Conservation (phyloP, 1,140 invertebrate species). For the Drepana arcuata region DNA sequence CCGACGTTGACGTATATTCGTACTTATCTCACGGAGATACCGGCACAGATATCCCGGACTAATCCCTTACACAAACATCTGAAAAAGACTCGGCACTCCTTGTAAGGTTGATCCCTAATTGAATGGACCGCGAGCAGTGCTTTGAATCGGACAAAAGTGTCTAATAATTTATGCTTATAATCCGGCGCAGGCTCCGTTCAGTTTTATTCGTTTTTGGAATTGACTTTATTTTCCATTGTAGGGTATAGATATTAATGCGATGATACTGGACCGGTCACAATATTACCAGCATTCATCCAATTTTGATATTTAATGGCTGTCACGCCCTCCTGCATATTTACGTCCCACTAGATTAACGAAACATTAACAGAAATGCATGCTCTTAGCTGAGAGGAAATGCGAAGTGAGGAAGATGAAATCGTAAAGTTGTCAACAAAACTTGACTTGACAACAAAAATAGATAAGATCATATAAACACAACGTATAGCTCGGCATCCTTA, state of each 20-base stretch:
- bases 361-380: conserved; percentile 20
- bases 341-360: conserved; percentile 38
- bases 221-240: conserved; percentile 49
- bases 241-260: conserved; percentile 54
- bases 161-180: conserved; percentile 71
- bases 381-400: conserved; percentile 19
- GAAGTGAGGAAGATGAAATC: conserved; percentile 25
- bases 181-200: conserved; percentile 49
- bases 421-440: conserved; percentile 16
- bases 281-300: conserved; percentile 48
- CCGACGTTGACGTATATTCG: conserved; percentile 71
- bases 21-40: conserved; percentile 70
- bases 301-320: conserved; percentile 52
- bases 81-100: conserved; percentile 64
- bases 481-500: conserved; percentile 13
- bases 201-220: conserved; percentile 57
- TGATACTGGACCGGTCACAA: conserved; percentile 62
- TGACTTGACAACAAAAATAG: conserved; percentile 16
- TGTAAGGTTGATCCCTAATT: conserved; percentile 54
- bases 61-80: conserved; percentile 68
- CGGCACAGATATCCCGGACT: conserved; percentile 65
- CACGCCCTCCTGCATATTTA: conserved; percentile 33
- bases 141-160: conserved; percentile 63
- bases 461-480: conserved; percentile 18
- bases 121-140: conserved; percentile 47